A percentile compares a stretch with the other conserved stretches of the same genome.
phyloP scores from a whole-genome alignment of 2,888 invertebrate species.

The Stenolophus ochropezus region DNA sequence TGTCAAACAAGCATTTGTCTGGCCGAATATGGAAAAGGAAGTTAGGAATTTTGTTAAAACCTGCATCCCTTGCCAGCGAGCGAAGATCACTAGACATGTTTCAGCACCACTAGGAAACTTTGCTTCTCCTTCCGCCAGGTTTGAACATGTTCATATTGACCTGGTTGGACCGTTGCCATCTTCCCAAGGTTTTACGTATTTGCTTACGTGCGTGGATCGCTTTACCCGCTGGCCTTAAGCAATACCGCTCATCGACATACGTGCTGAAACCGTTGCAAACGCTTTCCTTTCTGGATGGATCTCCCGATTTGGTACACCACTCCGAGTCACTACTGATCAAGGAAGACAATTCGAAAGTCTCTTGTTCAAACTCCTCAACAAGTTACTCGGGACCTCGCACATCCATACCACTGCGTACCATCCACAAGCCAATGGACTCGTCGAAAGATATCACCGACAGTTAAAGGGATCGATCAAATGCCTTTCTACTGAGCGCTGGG shows the following conservation, averaged over 20 bases:
- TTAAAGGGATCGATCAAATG: conserved; percentile 64
- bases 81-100: conserved; percentile 68
- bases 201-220: conserved; percentile 30
- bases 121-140: conserved; percentile 64
- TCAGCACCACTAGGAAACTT: conserved; percentile 64
- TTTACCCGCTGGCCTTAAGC: conserved; percentile 66
- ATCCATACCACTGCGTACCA: conserved; percentile 55
- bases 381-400: conserved; percentile 60
- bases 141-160: conserved; percentile 68
- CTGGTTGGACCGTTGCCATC: conserved; percentile 65
- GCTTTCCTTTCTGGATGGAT: conserved; percentile 65
- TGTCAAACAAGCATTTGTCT: too few relatives aligned
- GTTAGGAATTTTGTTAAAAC: too few relatives aligned
- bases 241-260: conserved; percentile 65
- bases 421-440: conserved; percentile 62
- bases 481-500: conserved; percentile 61
- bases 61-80: too few relatives aligned
- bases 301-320: conserved; percentile 65
- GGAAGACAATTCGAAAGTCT: too few relatives aligned
- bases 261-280: conserved; percentile 65
- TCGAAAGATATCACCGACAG: too few relatives aligned
- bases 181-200: conserved; percentile 59
- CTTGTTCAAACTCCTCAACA: too few relatives aligned
- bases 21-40: too few relatives aligned
- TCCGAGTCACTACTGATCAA: too few relatives aligned